Evolutionary conservation across 2,797 vertebrate species (phyloP).

Genomic region (Trachurus trachurus): DNA sequence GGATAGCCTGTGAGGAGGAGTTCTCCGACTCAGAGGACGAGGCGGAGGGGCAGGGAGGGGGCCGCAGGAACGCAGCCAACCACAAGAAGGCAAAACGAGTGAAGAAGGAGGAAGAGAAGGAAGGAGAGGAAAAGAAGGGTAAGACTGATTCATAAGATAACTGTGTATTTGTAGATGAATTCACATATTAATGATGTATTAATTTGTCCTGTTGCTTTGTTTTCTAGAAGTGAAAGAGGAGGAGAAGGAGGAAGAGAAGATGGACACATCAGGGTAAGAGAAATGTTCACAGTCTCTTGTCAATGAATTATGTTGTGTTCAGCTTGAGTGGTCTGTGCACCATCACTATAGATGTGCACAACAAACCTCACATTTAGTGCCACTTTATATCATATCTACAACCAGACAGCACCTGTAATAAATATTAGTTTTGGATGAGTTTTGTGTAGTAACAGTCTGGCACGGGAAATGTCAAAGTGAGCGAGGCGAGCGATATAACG

Average conservation of each 20-base stretch:
- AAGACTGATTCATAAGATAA: constrained; percentile 1
- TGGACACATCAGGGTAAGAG: constrained; percentile 93
- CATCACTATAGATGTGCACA: background rate
- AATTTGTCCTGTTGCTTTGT: background rate
- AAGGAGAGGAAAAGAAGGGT: constrained; percentile 97
- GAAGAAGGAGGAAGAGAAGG: constrained; percentile 96
- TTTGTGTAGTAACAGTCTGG: background rate
- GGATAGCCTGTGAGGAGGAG: constrained; percentile 97
- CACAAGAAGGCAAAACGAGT: constrained; percentile 95
- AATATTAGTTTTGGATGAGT: background rate
- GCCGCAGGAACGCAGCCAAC: constrained; percentile 93
- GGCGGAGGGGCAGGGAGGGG: constrained; percentile 90
- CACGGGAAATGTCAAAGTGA: background rate
- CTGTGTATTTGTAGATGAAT: fast-evolving
- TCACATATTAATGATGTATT: background rate
- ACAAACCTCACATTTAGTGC: background rate
- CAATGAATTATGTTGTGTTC: no score
- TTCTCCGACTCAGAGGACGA: constrained; percentile 98
- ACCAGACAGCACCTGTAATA: background rate
- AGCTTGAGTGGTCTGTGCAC: background rate
- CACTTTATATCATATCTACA: background rate
- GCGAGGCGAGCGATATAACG: no score
- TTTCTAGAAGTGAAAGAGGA: constrained; percentile 93
- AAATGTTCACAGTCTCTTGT: background rate
- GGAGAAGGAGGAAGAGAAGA: constrained; percentile 94